These are phyloP conservation scores for Miniopterus natalensis DNA, from an alignment of 2,113 vertebrate genomes.

Conservation along the genomic window DNA sequence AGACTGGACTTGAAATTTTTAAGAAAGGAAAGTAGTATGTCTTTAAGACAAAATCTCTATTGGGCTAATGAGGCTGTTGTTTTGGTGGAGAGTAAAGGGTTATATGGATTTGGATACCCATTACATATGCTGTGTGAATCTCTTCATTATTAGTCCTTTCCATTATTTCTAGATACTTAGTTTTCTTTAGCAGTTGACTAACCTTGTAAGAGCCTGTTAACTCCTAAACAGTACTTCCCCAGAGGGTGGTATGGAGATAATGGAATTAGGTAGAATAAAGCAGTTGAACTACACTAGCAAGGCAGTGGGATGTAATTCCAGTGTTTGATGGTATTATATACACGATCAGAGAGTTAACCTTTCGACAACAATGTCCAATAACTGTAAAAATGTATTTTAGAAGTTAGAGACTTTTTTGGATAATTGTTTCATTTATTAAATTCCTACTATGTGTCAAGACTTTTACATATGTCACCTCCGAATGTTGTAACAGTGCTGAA, in stretches of 20 bases:
- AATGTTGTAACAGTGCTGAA: background rate
- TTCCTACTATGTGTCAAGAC: background rate
- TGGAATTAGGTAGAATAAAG: background rate
- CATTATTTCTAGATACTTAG: background rate
- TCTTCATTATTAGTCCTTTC: background rate
- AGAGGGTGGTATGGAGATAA: background rate
- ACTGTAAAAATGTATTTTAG: background rate
- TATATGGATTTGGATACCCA: background rate
- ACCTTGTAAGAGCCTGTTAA: background rate
- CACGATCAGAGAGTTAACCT: background rate
- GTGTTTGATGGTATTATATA: background rate
- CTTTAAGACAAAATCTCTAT: background rate
- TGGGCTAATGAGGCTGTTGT: background rate
- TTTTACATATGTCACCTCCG: background rate
- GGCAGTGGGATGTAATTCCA: background rate
- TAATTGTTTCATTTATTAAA: slow-evolving; percentile 27
- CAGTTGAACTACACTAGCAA: background rate
- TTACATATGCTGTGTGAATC: background rate
- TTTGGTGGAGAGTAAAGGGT: background rate
- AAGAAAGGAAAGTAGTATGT: background rate
- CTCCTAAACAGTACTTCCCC: background rate
- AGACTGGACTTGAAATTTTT: background rate
- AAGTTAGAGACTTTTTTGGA: background rate
- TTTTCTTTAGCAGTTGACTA: slow-evolving; percentile 48
- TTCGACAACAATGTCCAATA: background rate